Percentiles rank a stretch among this genome's conserved stretches.
Evolutionary conservation across 1,140 invertebrate species (phyloP).

Genomic region (Tetragonula clypearis): DNA sequence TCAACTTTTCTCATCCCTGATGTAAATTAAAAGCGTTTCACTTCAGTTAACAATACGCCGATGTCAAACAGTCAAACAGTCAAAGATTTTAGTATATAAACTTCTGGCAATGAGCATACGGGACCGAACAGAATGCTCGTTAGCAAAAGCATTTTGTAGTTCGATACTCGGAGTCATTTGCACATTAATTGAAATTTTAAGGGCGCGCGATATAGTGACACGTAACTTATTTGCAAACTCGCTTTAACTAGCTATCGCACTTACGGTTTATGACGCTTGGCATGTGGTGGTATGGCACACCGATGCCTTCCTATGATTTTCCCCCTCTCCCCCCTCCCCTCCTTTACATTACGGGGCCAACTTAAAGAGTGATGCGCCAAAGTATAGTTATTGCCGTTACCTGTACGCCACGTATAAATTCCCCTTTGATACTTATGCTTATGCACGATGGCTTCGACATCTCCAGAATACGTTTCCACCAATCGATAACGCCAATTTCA

Average conservation of each 20-base stretch:
- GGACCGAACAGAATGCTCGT: background rate
- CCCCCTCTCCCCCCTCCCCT: background rate
- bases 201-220: background rate
- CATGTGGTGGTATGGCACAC: slow-evolving; percentile 14
- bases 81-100: background rate
- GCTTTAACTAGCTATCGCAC: slow-evolving; percentile 50
- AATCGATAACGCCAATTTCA: too few species aligned
- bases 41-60: background rate
- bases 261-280: slow-evolving; percentile 42
- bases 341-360: slow-evolving; percentile 7
- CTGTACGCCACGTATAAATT: background rate
- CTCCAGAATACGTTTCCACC: too few species aligned
- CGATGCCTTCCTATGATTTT: slow-evolving; percentile 46
- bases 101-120: background rate
- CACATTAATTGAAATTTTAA: slow-evolving; percentile 62
- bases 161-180: slow-evolving; percentile 29
- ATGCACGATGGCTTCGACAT: background rate
- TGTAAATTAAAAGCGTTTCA: background rate
- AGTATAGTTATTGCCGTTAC: slow-evolving; percentile 42
- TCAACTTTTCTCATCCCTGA: too few species aligned
- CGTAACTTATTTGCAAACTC: slow-evolving; percentile 40
- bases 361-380: slow-evolving; percentile 28
- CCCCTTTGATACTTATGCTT: background rate
- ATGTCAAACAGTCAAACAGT: background rate
- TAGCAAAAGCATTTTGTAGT: background rate